Evolutionary conservation across 2,113 vertebrate species (phyloP), one percentile per base, ranked within the genome.

Genomic region (Laticauda colubrina): DNA sequence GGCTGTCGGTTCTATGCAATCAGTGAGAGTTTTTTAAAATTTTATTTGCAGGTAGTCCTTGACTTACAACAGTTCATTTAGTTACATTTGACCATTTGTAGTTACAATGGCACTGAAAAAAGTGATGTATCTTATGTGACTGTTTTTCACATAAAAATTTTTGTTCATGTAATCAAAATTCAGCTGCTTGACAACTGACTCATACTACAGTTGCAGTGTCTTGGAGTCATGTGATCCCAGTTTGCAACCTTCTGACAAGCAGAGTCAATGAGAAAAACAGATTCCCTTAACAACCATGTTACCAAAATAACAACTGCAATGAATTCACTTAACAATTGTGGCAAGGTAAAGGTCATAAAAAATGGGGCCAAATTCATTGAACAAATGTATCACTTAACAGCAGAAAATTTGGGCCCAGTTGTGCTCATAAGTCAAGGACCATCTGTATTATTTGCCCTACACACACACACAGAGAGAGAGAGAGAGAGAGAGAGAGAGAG

Each of bases 401-500:
- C 11, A n/a, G 64, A 69, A 69, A 69, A 6, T 15, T 15, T n/a
- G 4, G 14, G 4, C 29, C 34, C 14, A 69, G 5, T 69, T 69
- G 64, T 69, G 29, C 12, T 34, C 5, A 1, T 69, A 69, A 34
- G 64, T 34, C 14, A 0, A 69, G 64, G 64, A 14, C 61, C 14
- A 12, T 64, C 59, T 61, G 24, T 61, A 64, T 64, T 64, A 64
- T 64, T 64, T 64, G 61, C 29, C 29, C 61, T 64, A 2, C 26
- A 29, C 61, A 29, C 61, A 64, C 26, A 61, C 57, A 24, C 57
- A 59, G n/a, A 21, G 4, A 21, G 1, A 59, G 0, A 43, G 3
- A 43, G 3, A 43, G 3, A 43, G 3, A 21, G 4, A 21, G 1
- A 59, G 0, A 43, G 3, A 43, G 3, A 43, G 3, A 43, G 3